Evolutionary conservation across 2,888 invertebrate genomes (phyloP), one percentile per base, ranked within the genome.

Genomic region (Drosophila gaucha): DNA sequence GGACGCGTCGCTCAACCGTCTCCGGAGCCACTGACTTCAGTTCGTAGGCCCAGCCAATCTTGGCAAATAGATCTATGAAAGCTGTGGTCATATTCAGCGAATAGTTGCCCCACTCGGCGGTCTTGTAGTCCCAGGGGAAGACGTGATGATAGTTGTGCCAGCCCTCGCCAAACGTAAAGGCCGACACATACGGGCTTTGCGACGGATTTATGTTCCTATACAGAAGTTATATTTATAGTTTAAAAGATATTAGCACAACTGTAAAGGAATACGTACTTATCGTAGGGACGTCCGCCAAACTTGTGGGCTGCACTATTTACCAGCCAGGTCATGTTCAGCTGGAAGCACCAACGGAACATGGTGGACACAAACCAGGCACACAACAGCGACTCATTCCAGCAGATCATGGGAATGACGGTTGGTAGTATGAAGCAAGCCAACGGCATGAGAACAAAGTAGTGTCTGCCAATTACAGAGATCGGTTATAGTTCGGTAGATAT

Each of bases 251-350:
- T 5, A 3, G 10, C 6, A 16, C 2, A 4, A 28, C 12, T 16
- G 10, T 14, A 9, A 12, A 26, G 0, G 5, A 18, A 36, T 31
- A 90, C 92, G 91, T 89, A 94, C 93, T 93, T 94, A 90, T 97
- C 95, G 89, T 96, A 96, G 5, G 96, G 95, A 77, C 94, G 95
- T 84, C 94, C 93, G 50, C 96, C 96, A 93, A 94, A 96, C 86
- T 95, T 94, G 92, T 97, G 97, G 1, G 97, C 97, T 1, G 96
- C 96, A 64, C 96, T 96, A 92, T 97, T 97, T 28, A 97, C 97
- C 60, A 96, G 93, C 97, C 97, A 97, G 0, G 97, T 97, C 67
- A 95, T 95, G 91, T 98, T 96, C 49, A 98, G 93, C 35, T 95
- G 94, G 89, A 95, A 93, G 18, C 95, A 93, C 92, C 97, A 97